These are phyloP conservation scores for Scaptomyza hsui DNA, from an alignment of 1,140 invertebrate species.

Conservation along the genomic window DNA sequence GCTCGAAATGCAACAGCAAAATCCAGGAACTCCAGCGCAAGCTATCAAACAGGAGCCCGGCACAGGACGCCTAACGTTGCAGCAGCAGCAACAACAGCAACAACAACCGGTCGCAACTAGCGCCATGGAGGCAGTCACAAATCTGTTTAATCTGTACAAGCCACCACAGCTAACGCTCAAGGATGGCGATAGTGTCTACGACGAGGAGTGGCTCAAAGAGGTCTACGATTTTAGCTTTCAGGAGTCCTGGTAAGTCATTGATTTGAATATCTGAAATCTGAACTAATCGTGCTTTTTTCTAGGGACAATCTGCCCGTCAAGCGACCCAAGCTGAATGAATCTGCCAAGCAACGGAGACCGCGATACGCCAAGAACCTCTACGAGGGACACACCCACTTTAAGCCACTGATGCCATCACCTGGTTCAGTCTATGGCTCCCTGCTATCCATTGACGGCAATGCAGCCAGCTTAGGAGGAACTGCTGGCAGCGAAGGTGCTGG, in stretches of 20 bases:
- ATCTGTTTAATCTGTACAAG: slow-evolving; percentile 85
- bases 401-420: slow-evolving; percentile 79
- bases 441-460: slow-evolving; percentile 65
- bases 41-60: slow-evolving; percentile 66
- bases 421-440: slow-evolving; percentile 73
- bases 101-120: slow-evolving; percentile 21
- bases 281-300: not conserved
- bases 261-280: not conserved
- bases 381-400: slow-evolving; percentile 86
- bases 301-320: slow-evolving; percentile 95
- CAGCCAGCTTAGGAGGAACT: not conserved
- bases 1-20: slow-evolving; percentile 69
- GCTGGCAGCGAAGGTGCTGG: not conserved
- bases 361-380: slow-evolving; percentile 85
- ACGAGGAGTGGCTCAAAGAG: slow-evolving; percentile 91
- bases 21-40: slow-evolving; percentile 24
- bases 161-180: slow-evolving; percentile 89
- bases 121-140: slow-evolving; percentile 65
- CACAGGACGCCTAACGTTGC: not conserved
- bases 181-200: slow-evolving; percentile 89
- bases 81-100: not conserved
- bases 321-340: slow-evolving; percentile 88
- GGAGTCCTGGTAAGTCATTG: slow-evolving; percentile 89
- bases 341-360: slow-evolving; percentile 56
- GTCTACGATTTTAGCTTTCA: slow-evolving; percentile 94